A percentile compares a stretch with the other conserved stretches of the same genome.
Evolutionary conservation across 2,113 vertebrate genomes (phyloP).

Genomic region (Salvelinus alpinus): DNA sequence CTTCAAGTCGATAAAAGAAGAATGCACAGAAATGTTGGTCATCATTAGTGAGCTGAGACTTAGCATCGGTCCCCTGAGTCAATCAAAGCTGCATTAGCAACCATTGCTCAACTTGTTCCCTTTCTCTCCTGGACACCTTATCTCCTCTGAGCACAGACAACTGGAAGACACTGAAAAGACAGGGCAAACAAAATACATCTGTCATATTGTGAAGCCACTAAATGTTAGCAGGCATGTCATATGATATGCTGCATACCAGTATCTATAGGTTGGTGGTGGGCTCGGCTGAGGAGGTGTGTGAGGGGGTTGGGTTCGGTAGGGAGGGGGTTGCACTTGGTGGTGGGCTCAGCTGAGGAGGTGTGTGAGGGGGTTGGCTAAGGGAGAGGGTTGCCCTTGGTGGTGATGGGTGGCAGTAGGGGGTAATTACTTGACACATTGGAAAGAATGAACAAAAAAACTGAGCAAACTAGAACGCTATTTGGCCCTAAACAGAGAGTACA

Average conservation of each 20-base stretch:
- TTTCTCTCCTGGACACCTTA: conserved; percentile 44
- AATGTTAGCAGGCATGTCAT: conserved; percentile 44
- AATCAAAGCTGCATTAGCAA: conserved; percentile 42
- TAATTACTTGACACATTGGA: conserved; percentile 2
- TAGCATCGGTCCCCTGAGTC: conserved; percentile 32
- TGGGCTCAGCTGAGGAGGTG: background rate
- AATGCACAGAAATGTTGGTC: conserved; percentile 21
- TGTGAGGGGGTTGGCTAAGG: background rate
- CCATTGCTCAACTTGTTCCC: conserved; percentile 36
- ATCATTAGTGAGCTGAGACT: conserved; percentile 12
- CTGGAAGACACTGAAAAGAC: conserved; percentile 39
- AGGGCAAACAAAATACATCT: conserved; percentile 53
- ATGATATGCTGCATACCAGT: conserved; percentile 55
- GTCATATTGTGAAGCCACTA: conserved; percentile 57
- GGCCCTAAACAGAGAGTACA: too few species aligned
- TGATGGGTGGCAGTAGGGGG: conserved; percentile 55
- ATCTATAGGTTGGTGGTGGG: conserved; percentile 54
- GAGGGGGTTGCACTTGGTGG: conserved; percentile 33
- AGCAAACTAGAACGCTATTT: too few species aligned
- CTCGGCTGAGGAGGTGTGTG: conserved; percentile 3
- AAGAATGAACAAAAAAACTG: too few species aligned
- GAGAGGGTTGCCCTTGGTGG: conserved; percentile 29
- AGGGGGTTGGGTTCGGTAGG: conserved; percentile 14
- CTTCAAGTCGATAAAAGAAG: conserved; percentile 19
- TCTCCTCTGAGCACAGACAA: conserved; percentile 57